These are phyloP conservation scores for Cotesia glomerata DNA, from an alignment of 1,140 invertebrate species.

Conservation along the genomic window DNA sequence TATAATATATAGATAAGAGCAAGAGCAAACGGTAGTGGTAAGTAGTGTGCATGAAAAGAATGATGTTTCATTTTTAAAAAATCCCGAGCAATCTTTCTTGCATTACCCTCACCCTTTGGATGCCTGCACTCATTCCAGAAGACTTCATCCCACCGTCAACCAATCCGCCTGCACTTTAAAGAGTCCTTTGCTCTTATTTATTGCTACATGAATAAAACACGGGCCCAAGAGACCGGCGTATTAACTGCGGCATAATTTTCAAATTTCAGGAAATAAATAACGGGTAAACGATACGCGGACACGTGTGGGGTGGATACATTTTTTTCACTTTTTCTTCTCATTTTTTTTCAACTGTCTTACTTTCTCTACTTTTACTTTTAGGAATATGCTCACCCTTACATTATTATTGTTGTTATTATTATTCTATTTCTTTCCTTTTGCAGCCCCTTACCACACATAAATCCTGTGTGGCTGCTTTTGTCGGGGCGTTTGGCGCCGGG, in stretches of 20 bases:
- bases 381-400: slow-evolving; percentile 15
- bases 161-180: slow-evolving; percentile 46
- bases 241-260: slow-evolving; percentile 63
- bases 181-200: slow-evolving; percentile 59
- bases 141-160: not conserved
- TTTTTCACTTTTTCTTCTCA: too few species aligned
- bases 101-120: not conserved
- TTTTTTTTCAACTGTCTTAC: slow-evolving; percentile 28
- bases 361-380: slow-evolving; percentile 25
- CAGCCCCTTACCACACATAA: slow-evolving; percentile 44
- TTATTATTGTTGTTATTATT: too few species aligned
- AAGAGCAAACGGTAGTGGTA: too few species aligned
- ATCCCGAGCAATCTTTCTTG: not conserved
- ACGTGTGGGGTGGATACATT: slow-evolving; percentile 38
- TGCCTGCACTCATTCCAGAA: not conserved
- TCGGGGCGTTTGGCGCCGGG: slow-evolving; percentile 39
- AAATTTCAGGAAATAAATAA: slow-evolving; percentile 63
- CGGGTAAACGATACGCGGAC: slow-evolving; percentile 59
- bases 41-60: too few species aligned
- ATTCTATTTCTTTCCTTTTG: slow-evolving; percentile 8
- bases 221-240: slow-evolving; percentile 46
- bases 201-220: slow-evolving; percentile 62
- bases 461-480: slow-evolving; percentile 37
- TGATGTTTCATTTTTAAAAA: not conserved
- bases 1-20: not conserved